Evolutionary conservation across 1,140 invertebrate genomes (phyloP).

Genomic region (Trichonephila clavata): DNA sequence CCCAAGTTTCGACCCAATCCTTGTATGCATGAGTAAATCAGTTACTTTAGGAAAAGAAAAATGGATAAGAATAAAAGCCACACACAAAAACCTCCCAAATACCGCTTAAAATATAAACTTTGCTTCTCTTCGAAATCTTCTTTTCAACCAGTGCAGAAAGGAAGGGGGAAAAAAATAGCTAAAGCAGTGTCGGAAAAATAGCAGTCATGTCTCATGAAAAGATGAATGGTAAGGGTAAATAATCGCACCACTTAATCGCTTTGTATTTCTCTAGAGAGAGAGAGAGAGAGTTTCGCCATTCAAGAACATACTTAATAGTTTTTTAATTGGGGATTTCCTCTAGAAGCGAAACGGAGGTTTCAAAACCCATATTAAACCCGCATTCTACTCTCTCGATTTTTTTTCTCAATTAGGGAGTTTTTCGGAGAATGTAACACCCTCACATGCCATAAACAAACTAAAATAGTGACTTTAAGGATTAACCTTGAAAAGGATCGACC

Average conservation of each 20-base stretch:
- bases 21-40: background rate
- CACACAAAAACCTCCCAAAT: background rate
- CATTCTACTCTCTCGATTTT: background rate
- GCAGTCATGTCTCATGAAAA: constrained; percentile 28
- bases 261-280: constrained; percentile 40
- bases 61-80: background rate
- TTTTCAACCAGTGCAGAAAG: background rate
- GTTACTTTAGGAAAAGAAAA: background rate
- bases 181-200: constrained; percentile 5
- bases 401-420: background rate
- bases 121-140: background rate
- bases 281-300: background rate
- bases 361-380: constrained; percentile 37
- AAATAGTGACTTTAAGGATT: background rate
- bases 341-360: background rate
- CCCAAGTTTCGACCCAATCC: background rate
- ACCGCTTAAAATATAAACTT: background rate
- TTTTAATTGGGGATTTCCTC: constrained; percentile 69
- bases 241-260: constrained; percentile 38
- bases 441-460: constrained; percentile 28
- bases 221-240: constrained; percentile 47
- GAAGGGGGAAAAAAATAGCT: background rate
- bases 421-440: background rate
- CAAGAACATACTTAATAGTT: constrained; percentile 36
- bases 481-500: background rate